Base-by-base conservation (phyloP, 2,888 invertebrate genomes). In the Dynastes grantii region DNA sequence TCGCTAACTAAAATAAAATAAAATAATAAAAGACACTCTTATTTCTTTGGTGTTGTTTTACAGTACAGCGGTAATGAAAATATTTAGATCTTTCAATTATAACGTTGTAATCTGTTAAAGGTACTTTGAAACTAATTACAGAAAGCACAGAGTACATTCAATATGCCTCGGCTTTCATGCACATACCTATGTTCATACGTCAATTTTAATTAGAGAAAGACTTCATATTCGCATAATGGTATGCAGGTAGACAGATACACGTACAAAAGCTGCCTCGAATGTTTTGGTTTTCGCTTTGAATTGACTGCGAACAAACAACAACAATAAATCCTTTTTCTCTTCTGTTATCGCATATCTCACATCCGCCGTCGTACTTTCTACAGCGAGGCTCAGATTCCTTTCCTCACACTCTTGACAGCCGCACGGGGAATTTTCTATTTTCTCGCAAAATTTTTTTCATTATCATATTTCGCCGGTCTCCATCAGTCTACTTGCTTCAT, bases 391-490 rank as follows among this genome's bases (percentile, higher is more conserved):
- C 71, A 37, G 58, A 71, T 71, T 71, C 71, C 71, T 58, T 16
- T 53, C 71, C 71, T 58, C 58, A 58, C 37, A 55, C 71, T 32
- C 53, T 32, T 58, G 71, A 55, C 71, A 22, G 53, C 27, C 71
- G 55, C 32, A 40, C 37, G 22, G 58, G 37, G 71, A 71, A 71
- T 71, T 71, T 71, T 71, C 71, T 55, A 71, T 58, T 71, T 71
- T 71, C 71, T 71, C 71, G 22, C 58, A 22, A 71, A 55, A 55
- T 71, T 71, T 71, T 71, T 71, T 71, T 71, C 71, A 71, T 71
- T 71, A 58, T 71, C 71, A 71, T 71, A 71, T 71, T 71, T 71
- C 55, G 55, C 55, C 71, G 55, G 55, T 29, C 71, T 40, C 71
- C 37, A 55, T 32, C 71, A 32, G 58, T 71, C 67, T 27, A 11